These are phyloP conservation scores for Scaptomyza flava DNA, from an alignment of 2,888 invertebrate species.

Conservation along the genomic window DNA sequence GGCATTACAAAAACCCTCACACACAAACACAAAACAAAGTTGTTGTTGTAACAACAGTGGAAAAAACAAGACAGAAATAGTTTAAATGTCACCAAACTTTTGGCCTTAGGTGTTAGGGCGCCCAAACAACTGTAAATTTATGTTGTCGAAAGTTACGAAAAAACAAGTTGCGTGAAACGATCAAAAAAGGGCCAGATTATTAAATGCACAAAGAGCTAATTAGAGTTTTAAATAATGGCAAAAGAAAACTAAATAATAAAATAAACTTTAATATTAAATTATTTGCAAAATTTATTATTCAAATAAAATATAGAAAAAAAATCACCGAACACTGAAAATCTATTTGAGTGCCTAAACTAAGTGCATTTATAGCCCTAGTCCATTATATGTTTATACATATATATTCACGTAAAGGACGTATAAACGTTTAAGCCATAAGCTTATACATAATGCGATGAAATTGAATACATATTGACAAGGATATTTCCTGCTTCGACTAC, in stretches of 20 bases:
- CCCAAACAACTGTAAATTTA: conserved; percentile 32
- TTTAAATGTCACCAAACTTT: conserved; percentile 44
- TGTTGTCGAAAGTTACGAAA: not conserved
- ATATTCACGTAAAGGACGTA: conserved; percentile 11
- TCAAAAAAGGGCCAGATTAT: conserved; percentile 6
- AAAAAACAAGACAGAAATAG: conserved; percentile 31
- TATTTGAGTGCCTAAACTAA: conserved; percentile 29
- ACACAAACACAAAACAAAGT: not conserved
- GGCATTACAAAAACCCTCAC: conserved; percentile 27
- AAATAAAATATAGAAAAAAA: no score
- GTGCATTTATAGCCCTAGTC: conserved; percentile 29
- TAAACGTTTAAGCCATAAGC: conserved; percentile 27
- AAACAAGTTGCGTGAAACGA: not conserved
- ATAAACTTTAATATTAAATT: no score
- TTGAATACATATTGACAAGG: conserved; percentile 40
- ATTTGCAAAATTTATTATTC: no score
- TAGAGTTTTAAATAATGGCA: not conserved
- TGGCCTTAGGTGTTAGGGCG: conserved; percentile 29
- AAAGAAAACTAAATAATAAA: no score
- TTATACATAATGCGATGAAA: conserved; percentile 51
- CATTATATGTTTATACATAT: conserved; percentile 11
- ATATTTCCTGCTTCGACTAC: conserved; percentile 14
- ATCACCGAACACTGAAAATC: conserved; percentile 15
- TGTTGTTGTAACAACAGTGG: not conserved
- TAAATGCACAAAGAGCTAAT: conserved; percentile 20